phyloP scores from a whole-genome alignment of 2,888 invertebrate species.

The Diplazon laetatorius region DNA sequence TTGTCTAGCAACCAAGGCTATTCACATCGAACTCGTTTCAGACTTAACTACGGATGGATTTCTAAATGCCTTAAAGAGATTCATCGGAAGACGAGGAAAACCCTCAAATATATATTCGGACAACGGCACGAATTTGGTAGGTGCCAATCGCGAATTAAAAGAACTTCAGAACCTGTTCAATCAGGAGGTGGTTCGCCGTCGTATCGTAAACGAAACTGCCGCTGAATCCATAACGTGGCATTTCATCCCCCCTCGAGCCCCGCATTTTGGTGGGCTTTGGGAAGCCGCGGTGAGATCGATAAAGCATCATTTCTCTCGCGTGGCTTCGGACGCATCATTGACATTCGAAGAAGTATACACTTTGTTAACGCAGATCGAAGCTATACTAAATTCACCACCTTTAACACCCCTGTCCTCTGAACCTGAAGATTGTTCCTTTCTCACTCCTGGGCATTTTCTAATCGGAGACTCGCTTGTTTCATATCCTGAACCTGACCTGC shows the following conservation, averaged over 20 bases:
- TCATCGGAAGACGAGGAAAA: constrained; percentile 65
- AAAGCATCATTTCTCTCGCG: constrained; percentile 16
- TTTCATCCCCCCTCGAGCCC: constrained; percentile 21
- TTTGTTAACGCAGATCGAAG: constrained; percentile 28
- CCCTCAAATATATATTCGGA: constrained; percentile 66
- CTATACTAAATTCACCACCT: constrained; percentile 37
- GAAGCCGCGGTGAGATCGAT: constrained; percentile 36
- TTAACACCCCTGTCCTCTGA: constrained; percentile 34
- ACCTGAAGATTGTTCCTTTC: constrained; percentile 26
- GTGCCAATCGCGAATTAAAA: constrained; percentile 61
- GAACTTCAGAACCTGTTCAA: constrained; percentile 18
- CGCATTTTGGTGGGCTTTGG: constrained; percentile 43
- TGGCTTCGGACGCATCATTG: neutral
- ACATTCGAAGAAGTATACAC: constrained; percentile 27
- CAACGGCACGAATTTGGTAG: constrained; percentile 69
- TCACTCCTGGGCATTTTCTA: constrained; percentile 41
- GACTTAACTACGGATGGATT: constrained; percentile 67
- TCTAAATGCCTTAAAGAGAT: constrained; percentile 65
- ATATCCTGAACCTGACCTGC: constrained; percentile 19
- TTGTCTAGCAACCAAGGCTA: constrained; percentile 70
- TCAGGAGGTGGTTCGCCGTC: neutral
- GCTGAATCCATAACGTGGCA: constrained; percentile 31
- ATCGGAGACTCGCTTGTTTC: constrained; percentile 32
- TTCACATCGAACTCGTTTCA: constrained; percentile 69
- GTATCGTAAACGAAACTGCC: constrained; percentile 1